These are phyloP conservation scores for Drosophila algonquin DNA, from an alignment of 2,888 invertebrate species.

Conservation along the genomic window DNA sequence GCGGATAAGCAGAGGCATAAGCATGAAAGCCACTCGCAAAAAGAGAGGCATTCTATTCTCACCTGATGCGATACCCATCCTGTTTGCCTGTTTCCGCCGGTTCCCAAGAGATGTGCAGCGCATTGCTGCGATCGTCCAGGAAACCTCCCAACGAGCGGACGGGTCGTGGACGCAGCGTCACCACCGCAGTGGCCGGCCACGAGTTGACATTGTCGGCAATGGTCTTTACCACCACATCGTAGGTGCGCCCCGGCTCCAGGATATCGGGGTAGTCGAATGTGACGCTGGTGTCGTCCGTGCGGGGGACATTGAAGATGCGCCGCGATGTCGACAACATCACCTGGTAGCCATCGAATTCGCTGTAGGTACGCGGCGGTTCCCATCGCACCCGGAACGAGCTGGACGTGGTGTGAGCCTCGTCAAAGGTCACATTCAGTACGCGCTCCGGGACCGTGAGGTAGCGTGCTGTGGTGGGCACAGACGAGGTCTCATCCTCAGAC, in stretches of 20 bases:
- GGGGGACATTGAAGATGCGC: slow-evolving; percentile 87
- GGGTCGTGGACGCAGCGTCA: slow-evolving; percentile 93
- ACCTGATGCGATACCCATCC: slow-evolving; percentile 88
- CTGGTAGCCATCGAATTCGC: slow-evolving; percentile 97
- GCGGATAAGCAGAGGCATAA: background rate
- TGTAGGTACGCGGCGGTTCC: slow-evolving; percentile 92
- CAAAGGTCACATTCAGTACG: slow-evolving; percentile 93
- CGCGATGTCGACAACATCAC: slow-evolving; percentile 89
- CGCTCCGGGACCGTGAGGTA: slow-evolving; percentile 95
- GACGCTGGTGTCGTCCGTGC: slow-evolving; percentile 86
- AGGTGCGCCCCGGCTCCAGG: slow-evolving; percentile 94
- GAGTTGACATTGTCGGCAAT: slow-evolving; percentile 97
- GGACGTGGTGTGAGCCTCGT: slow-evolving; percentile 89
- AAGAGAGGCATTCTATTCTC: slow-evolving; percentile 9
- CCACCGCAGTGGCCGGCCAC: slow-evolving; percentile 94
- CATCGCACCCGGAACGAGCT: slow-evolving; percentile 92
- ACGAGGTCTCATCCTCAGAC: slow-evolving; percentile 95
- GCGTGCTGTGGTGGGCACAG: slow-evolving; percentile 95
- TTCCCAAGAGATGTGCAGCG: slow-evolving; percentile 90
- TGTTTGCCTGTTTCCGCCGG: slow-evolving; percentile 91
- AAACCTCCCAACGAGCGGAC: slow-evolving; percentile 88
- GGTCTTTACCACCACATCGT: slow-evolving; percentile 95
- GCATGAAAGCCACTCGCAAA: background rate
- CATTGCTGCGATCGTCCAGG: slow-evolving; percentile 87
- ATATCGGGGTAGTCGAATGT: slow-evolving; percentile 90